Base-by-base conservation (phyloP, 2,888 invertebrate species). In the Meganola albula region DNA sequence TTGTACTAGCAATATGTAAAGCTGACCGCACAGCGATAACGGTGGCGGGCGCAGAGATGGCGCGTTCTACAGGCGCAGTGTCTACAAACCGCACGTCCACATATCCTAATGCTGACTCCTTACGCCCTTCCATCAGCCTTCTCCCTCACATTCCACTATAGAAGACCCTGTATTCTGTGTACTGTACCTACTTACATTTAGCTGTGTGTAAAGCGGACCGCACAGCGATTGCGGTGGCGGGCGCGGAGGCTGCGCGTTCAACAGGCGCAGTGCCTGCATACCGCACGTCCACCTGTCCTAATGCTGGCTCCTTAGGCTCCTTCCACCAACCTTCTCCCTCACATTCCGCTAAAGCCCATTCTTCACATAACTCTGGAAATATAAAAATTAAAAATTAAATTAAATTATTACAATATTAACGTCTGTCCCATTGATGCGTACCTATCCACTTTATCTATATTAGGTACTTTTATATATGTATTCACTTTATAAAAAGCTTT, bases 191-290 rank as follows among this genome's bases (percentile, higher is more conserved):
- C 62, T 52, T 52, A 86, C 85, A 68, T 74, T 90, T 90, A 37
- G 88, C 86, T 3, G 87, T 79, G 45, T 91, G 89, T 41, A 95
- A 89, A 47, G 95, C 92, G 21, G 91, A 91, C 66, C 93, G 93
- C 27, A 96, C 93, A 18, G 95, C 95, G 34, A 93, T 90, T 2
- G 93, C 92, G 33, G 93, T 95, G 13, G 92, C 91, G 49, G 90
- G 90, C 12, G 92, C 92, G 37, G 90, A 91, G 10, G 90, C 89
- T 4, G 92, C 90, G 28, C 93, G 90, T 64, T 94, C 93, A 5
- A 94, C 92, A 3, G 93, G 88, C 10, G 91, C 92, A 37, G 90
- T 90, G 9, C 95, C 95, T 31, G 94, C 88, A 74, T 94, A 94
- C 70, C 94, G 91, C 44, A 93, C 90, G 20, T 92, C 90, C 38